These are phyloP conservation scores for Trichonephila inaurata DNA, from an alignment of 1,140 invertebrate species.

Conservation along the genomic window DNA sequence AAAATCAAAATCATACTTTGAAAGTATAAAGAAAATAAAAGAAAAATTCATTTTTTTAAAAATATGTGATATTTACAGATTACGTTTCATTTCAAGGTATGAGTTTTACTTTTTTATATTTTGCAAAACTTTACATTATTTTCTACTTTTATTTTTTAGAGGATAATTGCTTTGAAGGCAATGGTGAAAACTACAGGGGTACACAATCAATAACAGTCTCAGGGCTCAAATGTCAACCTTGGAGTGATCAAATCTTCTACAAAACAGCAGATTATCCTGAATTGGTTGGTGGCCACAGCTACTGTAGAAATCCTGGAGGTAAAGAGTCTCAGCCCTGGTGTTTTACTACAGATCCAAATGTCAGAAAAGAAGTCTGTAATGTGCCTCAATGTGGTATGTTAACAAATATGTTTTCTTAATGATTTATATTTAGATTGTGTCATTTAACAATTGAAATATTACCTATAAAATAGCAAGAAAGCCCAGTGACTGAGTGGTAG, in stretches of 20 bases:
- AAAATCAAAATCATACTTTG: too few species aligned
- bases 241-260: slow-evolving; percentile 89
- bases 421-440: too few species aligned
- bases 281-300: slow-evolving; percentile 93
- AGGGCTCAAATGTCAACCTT: slow-evolving; percentile 89
- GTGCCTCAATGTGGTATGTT: slow-evolving; percentile 90
- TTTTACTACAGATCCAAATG: slow-evolving; percentile 83
- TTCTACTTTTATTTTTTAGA: slow-evolving; percentile 74
- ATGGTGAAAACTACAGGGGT: slow-evolving; percentile 90
- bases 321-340: slow-evolving; percentile 93
- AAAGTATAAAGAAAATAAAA: too few species aligned
- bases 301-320: slow-evolving; percentile 94
- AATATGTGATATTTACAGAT: too few species aligned
- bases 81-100: too few species aligned
- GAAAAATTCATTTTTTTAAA: too few species aligned
- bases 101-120: too few species aligned
- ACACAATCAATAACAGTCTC: slow-evolving; percentile 86
- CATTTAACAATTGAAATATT: not conserved
- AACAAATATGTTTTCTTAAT: not conserved
- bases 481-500: too few species aligned
- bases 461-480: not conserved
- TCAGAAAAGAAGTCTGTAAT: slow-evolving; percentile 87
- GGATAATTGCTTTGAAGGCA: slow-evolving; percentile 91
- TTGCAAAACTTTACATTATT: too few species aligned
- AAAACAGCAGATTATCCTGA: slow-evolving; percentile 86